Base-by-base conservation (phyloP, 2,888 invertebrate genomes). In the Caenorhabditis angaria region DNA sequence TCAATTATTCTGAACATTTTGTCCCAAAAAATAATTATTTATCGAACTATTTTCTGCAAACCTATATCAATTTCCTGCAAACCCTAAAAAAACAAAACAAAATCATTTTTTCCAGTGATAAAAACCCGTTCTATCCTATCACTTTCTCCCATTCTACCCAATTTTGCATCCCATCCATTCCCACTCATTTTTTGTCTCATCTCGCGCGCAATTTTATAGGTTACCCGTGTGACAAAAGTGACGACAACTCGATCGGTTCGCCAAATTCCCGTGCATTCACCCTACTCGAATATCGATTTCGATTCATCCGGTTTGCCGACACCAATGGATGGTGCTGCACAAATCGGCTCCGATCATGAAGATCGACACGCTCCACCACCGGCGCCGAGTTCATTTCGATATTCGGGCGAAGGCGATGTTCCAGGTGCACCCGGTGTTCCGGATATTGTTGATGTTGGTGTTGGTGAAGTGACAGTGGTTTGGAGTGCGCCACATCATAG, bases 221-320 rank as follows among this genome's bases (percentile, higher is more conserved):
- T 87, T 32, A 87, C 87, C 18, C 80, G 85, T 25, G 84, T 87
- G 25, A 87, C 87, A 27, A 87, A 87, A 74, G 83, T 87, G 54
- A 87, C 87, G 24, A 87, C 87, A 22, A 87, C 87, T 14, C 72
- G 87, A 25, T 84, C 84, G 22, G 80, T 87, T 3, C 77, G 83
- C 5, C 87, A 87, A 69, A 79, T 87, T 12, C 86, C 86, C 10
- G 82, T 86, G 20, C 66, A 77, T 24, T 82, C 84, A 3, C 82
- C 80, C 6, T 82, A 80, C 60, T 79, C 79, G n/a, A 83, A 86
- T 61, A 78, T 87, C 55, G 83, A 79, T 69, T 87, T 87, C 59
- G 87, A 87, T 65, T 71, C 83, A 0, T 77, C 79, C 25, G 87
- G 87, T 14, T 63, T 78, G 10, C 80, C 80, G 6, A 80, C 76